These are phyloP conservation scores for Hylaeus anthracinus DNA, from an alignment of 1,140 invertebrate species.

Conservation along the genomic window DNA sequence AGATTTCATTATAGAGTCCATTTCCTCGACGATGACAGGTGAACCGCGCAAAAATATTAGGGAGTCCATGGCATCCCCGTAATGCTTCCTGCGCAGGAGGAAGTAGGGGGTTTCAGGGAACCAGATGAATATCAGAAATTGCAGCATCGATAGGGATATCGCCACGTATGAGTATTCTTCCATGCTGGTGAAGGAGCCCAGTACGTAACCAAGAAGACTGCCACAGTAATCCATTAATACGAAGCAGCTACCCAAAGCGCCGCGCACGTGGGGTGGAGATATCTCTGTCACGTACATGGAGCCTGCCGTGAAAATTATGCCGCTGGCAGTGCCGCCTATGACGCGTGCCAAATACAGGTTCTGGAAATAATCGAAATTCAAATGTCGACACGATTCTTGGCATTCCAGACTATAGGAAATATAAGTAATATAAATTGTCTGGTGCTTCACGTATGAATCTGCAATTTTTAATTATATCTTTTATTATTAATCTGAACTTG, in stretches of 20 bases:
- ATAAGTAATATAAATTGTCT: too few relatives aligned
- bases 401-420: too few relatives aligned
- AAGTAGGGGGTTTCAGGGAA: constrained; percentile 41
- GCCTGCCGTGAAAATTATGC: constrained; percentile 83
- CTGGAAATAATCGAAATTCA: background rate
- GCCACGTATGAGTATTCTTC: constrained; percentile 6
- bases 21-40: background rate
- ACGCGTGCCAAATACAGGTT: constrained; percentile 69
- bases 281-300: constrained; percentile 85
- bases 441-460: too few relatives aligned
- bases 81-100: constrained; percentile 14
- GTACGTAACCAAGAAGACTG: constrained; percentile 84
- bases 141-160: constrained; percentile 7
- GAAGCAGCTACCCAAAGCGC: constrained; percentile 84
- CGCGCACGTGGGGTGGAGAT: constrained; percentile 83
- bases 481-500: too few relatives aligned
- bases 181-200: constrained; percentile 83
- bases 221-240: constrained; percentile 81
- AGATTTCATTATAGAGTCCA: constrained; percentile 7
- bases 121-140: constrained; percentile 21
- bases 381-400: too few relatives aligned
- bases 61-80: constrained; percentile 17
- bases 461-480: too few relatives aligned
- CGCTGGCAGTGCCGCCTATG: constrained; percentile 83
- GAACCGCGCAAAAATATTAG: constrained; percentile 6